Percentiles rank a stretch among this genome's conserved stretches.
phyloP scores from a whole-genome alignment of 2,888 invertebrate genomes.

The Xanthostigma xanthostigma region DNA sequence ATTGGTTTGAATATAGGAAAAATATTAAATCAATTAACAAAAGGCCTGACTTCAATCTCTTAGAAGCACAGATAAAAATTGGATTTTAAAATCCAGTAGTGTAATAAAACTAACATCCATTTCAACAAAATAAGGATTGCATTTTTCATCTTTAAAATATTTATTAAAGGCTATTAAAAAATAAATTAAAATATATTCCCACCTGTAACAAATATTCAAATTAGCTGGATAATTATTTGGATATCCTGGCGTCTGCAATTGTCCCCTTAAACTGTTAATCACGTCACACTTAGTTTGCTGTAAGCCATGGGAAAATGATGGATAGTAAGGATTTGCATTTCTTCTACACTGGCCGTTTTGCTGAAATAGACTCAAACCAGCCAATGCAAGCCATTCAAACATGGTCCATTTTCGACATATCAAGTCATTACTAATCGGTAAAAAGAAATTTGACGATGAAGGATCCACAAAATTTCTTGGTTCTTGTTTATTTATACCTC shows the following conservation, averaged over 20 bases:
- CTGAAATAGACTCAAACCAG: not conserved
- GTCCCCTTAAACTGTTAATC: conserved; percentile 23
- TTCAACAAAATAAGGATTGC: too few species aligned
- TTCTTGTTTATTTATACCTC: not conserved
- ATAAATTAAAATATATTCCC: conserved; percentile 5
- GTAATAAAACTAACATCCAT: too few species aligned
- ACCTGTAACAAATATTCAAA: conserved; percentile 31
- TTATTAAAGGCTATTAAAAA: not conserved
- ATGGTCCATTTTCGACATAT: conserved; percentile 3
- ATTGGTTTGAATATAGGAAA: too few species aligned
- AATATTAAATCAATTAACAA: too few species aligned
- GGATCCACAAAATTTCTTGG: not conserved
- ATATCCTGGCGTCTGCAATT: conserved; percentile 29
- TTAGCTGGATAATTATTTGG: conserved; percentile 29
- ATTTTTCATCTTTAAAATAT: not conserved
- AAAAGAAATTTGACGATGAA: not conserved
- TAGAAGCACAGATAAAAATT: too few species aligned
- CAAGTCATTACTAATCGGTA: not conserved
- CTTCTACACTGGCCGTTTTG: conserved; percentile 1
- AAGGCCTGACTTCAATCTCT: too few species aligned
- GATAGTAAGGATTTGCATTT: not conserved
- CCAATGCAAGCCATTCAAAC: conserved; percentile 2
- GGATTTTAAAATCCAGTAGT: too few species aligned
- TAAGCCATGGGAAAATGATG: not conserved
- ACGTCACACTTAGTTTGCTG: conserved; percentile 19